Percentiles rank a stretch among this genome's conserved stretches.
Conservation (phyloP, 2,113 vertebrate genomes). For the Ciconia maguari region DNA sequence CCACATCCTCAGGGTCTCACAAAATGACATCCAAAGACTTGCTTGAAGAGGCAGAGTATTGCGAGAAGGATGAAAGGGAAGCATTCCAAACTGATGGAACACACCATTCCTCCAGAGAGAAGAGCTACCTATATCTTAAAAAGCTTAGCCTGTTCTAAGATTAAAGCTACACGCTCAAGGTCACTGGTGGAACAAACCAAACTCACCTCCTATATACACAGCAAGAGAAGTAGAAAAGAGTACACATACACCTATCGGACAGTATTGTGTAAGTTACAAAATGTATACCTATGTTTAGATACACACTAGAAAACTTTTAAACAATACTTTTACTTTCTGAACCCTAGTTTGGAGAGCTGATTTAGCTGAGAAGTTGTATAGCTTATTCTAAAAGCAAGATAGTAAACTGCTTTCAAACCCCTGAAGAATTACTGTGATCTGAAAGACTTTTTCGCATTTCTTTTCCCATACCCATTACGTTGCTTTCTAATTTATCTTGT, state of each 20-base stretch:
- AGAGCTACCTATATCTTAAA: background rate
- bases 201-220: background rate
- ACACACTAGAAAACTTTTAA: background rate
- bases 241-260: background rate
- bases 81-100: background rate
- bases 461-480: background rate
- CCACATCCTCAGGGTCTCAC: background rate
- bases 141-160: background rate
- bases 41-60: background rate
- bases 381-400: background rate
- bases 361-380: background rate
- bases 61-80: background rate
- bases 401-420: background rate
- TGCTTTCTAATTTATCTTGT: background rate
- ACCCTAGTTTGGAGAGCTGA: background rate
- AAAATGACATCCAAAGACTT: background rate
- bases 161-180: background rate
- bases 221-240: background rate
- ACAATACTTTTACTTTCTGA: background rate
- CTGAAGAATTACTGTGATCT: background rate
- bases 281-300: background rate
- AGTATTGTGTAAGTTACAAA: background rate
- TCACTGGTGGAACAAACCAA: background rate
- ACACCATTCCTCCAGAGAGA: background rate
- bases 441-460: background rate